A percentile compares a stretch with the other conserved stretches of the same genome.
These are phyloP conservation scores for Drosophila truncata DNA, from an alignment of 1,140 invertebrate genomes.

Conservation along the genomic window DNA sequence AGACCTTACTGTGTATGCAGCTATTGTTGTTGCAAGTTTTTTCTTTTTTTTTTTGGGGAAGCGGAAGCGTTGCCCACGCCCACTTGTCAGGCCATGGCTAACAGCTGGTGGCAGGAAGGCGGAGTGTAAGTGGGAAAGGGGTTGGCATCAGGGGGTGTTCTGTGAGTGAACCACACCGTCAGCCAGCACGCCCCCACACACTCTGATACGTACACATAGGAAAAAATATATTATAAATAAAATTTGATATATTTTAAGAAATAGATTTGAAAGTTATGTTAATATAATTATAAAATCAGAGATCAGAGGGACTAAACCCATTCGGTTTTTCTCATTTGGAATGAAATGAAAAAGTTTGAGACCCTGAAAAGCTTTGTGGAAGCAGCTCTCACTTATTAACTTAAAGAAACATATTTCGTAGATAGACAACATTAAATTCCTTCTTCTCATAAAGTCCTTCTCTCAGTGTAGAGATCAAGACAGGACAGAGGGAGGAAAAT, in stretches of 20 bases:
- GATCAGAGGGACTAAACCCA: no score
- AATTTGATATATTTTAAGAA: neutral
- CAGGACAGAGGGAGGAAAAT: slow-evolving; percentile 7
- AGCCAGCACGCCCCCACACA: slow-evolving; percentile 50
- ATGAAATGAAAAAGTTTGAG: neutral
- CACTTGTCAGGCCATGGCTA: slow-evolving; percentile 69
- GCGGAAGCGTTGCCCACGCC: slow-evolving; percentile 77
- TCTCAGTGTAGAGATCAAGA: neutral
- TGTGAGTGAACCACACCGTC: slow-evolving; percentile 27
- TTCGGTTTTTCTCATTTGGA: neutral
- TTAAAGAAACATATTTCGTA: no score
- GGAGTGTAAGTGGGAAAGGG: slow-evolving; percentile 8
- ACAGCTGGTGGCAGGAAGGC: slow-evolving; percentile 9
- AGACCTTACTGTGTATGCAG: slow-evolving; percentile 45
- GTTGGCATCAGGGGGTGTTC: slow-evolving; percentile 29
- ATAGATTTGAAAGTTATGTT: no score
- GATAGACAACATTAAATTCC: neutral
- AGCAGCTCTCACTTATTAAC: neutral
- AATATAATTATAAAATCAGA: no score
- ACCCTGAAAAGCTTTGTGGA: neutral
- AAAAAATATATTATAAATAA: neutral
- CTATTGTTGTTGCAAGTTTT: slow-evolving; percentile 16
- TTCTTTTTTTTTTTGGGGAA: slow-evolving; percentile 64
- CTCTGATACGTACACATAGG: slow-evolving; percentile 6
- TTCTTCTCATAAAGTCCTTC: neutral